Base-by-base conservation (phyloP, 2,113 vertebrate genomes). In the Lycaon pictus region DNA sequence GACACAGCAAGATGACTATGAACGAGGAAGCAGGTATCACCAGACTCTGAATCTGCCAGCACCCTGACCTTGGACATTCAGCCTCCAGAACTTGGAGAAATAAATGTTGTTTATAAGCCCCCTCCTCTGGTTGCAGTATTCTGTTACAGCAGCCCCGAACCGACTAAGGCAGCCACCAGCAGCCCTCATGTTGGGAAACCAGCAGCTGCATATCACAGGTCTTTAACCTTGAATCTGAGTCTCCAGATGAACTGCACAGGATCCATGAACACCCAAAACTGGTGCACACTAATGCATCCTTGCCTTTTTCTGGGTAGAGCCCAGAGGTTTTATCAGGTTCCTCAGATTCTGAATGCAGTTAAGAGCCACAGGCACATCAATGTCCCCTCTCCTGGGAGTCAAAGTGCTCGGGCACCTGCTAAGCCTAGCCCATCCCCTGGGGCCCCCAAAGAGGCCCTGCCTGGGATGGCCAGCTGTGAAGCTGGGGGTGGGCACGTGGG, bases 401-500 rank as follows among this genome's bases (percentile, higher is more conserved):
- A 0, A 60, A 83, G 35, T 12, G 35, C 51, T 69, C 17, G 51
- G 71, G 23, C 13, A 3, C 48, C 35, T 9, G 20, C 17, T 63
- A 11, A 17, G 29, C 20, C 55, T 5, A 11, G 60, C 17, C 22
- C 11, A 6, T 29, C 48, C 35, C 67, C 0, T 69, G 4, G 5
- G 0, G 3, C 17, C 11, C n/a, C 16, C 10, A 9, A 58, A 72
- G 23, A 80, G 43, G 35, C 74, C 81, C 58, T 35, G 51, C 60
- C 27, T 27, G 12, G 63, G 11, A 15, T 35, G 35, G 53, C 1
- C 4, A 35, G 20, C 80, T 74, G 48, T 67, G 79, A 43, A 29
- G 43, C 23, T 48, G 15, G 27, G 13, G 3, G 0, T 10, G 15
- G 22, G 58, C 0, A 0, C 6, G 12, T 27, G 67, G 23, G 12